Base-by-base conservation (phyloP, 2,888 invertebrate genomes). In the Agonopterix subpropinquella region DNA sequence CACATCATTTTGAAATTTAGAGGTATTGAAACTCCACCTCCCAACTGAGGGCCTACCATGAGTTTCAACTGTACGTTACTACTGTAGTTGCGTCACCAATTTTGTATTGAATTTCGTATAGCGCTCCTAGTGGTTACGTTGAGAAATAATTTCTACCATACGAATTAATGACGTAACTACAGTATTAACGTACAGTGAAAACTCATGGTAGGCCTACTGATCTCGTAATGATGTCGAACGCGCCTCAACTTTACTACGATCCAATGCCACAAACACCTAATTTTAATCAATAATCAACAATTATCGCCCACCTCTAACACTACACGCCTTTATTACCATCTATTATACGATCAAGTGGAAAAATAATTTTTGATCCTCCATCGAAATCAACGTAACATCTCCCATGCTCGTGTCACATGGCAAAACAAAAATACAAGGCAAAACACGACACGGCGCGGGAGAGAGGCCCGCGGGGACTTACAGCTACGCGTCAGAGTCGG, bases 201-300 rank as follows among this genome's bases (percentile, higher is more conserved):
- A n/a, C n/a, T n/a, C n/a, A n/a, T n/a, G n/a, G n/a, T n/a, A n/a
- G n/a, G n/a, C n/a, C n/a, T n/a, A n/a, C n/a, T 4, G 45, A 43
- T 56, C 54, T 44, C 55, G 51, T 44, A 43, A 44, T 55, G 50
- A 54, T 51, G 49, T 49, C 61, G 48, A 54, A 62, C 65, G 62
- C 64, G 59, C 57, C 65, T 66, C 39, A 58, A 68, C 13, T 13
- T 7, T 28, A 28, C 80, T 81, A 81, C 84, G 57, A 69, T 76
- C 82, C 79, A 78, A 80, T 80, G 80, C 79, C 84, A 78, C 78
- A 74, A 84, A 86, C 82, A 80, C 77, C 82, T 86, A 86, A 82
- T 80, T 81, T 85, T 86, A 83, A 81, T 84, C 88, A 88, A 87
- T 87, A 87, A 88, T 88, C 88, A 88, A 88, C 88, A 88, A 88